A percentile compares a stretch with the other conserved stretches of the same genome.
Conservation (phyloP, 2,113 vertebrate species). For the Vulpes ferrilata region DNA sequence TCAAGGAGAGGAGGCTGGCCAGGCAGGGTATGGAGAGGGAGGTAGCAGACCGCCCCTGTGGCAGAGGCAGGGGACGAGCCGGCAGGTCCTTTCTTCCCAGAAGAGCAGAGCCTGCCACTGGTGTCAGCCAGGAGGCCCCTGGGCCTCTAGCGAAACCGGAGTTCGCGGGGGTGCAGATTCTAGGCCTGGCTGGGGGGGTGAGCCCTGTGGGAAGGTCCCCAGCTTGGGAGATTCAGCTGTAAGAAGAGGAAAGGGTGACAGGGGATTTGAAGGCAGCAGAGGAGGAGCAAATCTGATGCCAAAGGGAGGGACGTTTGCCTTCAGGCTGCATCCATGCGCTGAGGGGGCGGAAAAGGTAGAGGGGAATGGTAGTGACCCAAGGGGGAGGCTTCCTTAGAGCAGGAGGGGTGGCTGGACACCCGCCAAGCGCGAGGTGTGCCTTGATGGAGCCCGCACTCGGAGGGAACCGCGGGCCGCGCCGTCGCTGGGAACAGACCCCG, state of each 20-base stretch:
- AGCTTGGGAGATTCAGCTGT: not conserved
- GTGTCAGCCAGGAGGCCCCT: not conserved
- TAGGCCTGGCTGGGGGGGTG: not conserved
- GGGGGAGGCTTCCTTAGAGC: not conserved
- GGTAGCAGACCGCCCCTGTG: too few relatives aligned
- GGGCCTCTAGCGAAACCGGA: not conserved
- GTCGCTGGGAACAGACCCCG: not conserved
- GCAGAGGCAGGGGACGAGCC: too few relatives aligned
- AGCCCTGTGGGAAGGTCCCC: fast-evolving
- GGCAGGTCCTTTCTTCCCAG: not conserved
- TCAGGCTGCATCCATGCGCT: fast-evolving
- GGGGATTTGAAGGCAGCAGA: not conserved
- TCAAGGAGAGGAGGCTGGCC: not conserved
- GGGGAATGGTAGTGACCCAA: too few relatives aligned
- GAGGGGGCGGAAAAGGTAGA: too few relatives aligned
- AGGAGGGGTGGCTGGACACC: not conserved
- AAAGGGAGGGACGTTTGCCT: not conserved
- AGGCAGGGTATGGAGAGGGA: not conserved
- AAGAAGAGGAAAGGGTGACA: not conserved
- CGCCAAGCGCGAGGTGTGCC: not conserved
- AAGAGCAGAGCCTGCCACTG: not conserved
- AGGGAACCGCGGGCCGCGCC: fast-evolving
- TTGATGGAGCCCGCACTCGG: not conserved
- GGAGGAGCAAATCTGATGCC: not conserved
- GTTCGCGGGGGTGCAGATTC: not conserved